phyloP scores from a whole-genome alignment of 2,888 invertebrate genomes.

The Graphium colonna region DNA sequence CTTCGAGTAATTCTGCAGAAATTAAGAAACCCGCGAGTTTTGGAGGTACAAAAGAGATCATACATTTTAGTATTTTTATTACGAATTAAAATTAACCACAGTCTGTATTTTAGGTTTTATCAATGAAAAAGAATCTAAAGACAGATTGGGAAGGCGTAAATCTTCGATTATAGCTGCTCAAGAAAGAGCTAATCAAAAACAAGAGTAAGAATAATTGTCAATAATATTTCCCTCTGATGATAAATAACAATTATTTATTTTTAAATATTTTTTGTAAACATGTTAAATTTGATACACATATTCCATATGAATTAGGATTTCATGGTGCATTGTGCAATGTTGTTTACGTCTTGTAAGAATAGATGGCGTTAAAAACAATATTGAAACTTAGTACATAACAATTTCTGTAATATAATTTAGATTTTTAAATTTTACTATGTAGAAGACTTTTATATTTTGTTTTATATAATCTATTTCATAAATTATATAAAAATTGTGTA shows the following conservation, averaged over 20 bases:
- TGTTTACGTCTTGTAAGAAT: constrained; percentile 6
- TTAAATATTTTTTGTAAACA: constrained; percentile 13
- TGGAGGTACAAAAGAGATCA: constrained; percentile 53
- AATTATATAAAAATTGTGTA: no score
- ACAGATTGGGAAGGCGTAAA: constrained; percentile 70
- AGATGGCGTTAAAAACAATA: constrained; percentile 26
- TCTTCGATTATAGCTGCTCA: constrained; percentile 63
- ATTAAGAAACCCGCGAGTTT: constrained; percentile 75
- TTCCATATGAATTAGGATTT: no score
- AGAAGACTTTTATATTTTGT: no score
- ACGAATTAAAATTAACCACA: constrained; percentile 1
- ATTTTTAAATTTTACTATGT: no score
- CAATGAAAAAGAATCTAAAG: constrained; percentile 67
- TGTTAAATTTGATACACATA: no score
- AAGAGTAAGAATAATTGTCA: constrained; percentile 58
- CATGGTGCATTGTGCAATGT: no score
- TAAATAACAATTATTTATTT: no score
- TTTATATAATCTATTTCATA: no score
- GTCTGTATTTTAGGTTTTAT: constrained; percentile 52
- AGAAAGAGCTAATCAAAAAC: constrained; percentile 62
- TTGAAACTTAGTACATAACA: no score
- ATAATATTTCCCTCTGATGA: no score
- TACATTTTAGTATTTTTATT: neutral
- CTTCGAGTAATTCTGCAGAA: constrained; percentile 50
- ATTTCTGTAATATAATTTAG: no score